These are phyloP conservation scores for Melozone crissalis DNA, from an alignment of 2,113 vertebrate species.

Conservation along the genomic window DNA sequence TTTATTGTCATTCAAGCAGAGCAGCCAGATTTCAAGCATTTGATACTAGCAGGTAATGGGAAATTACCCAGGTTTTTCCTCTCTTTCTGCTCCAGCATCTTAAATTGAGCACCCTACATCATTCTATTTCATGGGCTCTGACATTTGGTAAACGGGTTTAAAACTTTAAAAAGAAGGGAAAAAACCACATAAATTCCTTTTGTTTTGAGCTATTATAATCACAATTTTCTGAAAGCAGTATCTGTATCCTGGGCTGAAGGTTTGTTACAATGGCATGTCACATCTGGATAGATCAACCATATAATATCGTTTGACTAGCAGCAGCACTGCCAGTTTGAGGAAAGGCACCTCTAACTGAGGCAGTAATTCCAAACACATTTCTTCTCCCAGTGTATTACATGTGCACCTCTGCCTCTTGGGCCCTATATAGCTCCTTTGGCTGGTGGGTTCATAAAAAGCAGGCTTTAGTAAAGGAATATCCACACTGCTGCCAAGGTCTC, in stretches of 20 bases:
- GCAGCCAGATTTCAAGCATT: slow-evolving; percentile 54
- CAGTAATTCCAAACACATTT: not conserved
- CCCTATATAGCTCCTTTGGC: not conserved
- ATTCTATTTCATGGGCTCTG: slow-evolving; percentile 51
- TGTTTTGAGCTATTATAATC: slow-evolving; percentile 29
- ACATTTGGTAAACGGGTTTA: slow-evolving; percentile 50
- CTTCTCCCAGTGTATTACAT: not conserved
- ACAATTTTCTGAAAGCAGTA: slow-evolving; percentile 34
- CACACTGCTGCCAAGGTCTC: not conserved
- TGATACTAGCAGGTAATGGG: slow-evolving; percentile 57
- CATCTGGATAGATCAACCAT: slow-evolving; percentile 32
- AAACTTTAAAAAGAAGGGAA: slow-evolving; percentile 19
- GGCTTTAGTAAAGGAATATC: not conserved
- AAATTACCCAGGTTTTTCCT: slow-evolving; percentile 57
- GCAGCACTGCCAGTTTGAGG: not conserved
- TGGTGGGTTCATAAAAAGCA: not conserved
- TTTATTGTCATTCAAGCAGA: slow-evolving; percentile 59
- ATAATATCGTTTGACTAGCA: not conserved
- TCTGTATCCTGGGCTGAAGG: not conserved
- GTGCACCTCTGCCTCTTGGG: not conserved
- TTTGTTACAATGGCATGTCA: slow-evolving; percentile 11
- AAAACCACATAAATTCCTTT: not conserved
- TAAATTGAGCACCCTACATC: slow-evolving; percentile 42
- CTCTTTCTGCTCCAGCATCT: slow-evolving; percentile 48
- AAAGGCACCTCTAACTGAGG: not conserved